phyloP scores from a whole-genome alignment of 2,888 invertebrate species.

The Limnephilus auricula region DNA sequence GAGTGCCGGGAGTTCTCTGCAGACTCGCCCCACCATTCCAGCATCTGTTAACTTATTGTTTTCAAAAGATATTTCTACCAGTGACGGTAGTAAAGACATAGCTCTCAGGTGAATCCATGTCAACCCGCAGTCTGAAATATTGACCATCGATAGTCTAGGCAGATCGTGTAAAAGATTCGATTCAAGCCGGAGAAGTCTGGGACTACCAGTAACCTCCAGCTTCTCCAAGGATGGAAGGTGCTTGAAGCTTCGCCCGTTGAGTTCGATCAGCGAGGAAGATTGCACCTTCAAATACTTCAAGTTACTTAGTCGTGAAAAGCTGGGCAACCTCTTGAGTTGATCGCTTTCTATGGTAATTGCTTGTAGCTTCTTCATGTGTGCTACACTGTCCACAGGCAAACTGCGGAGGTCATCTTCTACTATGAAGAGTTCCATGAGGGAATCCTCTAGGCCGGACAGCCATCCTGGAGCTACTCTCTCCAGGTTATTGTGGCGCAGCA shows the following conservation, averaged over 20 bases:
- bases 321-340: conserved; percentile 85
- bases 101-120: conserved; percentile 88
- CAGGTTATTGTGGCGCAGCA: conserved; percentile 90
- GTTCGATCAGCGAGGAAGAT: conserved; percentile 81
- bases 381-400: conserved; percentile 87
- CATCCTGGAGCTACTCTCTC: conserved; percentile 90
- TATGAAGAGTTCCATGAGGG: conserved; percentile 88
- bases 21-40: conserved; percentile 88
- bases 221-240: conserved; percentile 86
- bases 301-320: conserved; percentile 83
- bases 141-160: conserved; percentile 83
- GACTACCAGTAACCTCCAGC: conserved; percentile 84
- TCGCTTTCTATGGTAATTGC: conserved; percentile 90
- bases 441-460: conserved; percentile 87
- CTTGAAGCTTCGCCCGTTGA: conserved; percentile 84
- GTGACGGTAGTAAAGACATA: conserved; percentile 83
- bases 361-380: conserved; percentile 85
- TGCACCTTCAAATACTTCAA: conserved; percentile 86
- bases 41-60: conserved; percentile 88
- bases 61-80: conserved; percentile 83
- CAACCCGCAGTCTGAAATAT: conserved; percentile 87
- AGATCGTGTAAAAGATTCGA: conserved; percentile 85
- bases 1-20: conserved; percentile 85
- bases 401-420: conserved; percentile 90
- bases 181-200: conserved; percentile 82